Conservation (phyloP, 2,113 vertebrate genomes). For the Antechinus stuartii region DNA sequence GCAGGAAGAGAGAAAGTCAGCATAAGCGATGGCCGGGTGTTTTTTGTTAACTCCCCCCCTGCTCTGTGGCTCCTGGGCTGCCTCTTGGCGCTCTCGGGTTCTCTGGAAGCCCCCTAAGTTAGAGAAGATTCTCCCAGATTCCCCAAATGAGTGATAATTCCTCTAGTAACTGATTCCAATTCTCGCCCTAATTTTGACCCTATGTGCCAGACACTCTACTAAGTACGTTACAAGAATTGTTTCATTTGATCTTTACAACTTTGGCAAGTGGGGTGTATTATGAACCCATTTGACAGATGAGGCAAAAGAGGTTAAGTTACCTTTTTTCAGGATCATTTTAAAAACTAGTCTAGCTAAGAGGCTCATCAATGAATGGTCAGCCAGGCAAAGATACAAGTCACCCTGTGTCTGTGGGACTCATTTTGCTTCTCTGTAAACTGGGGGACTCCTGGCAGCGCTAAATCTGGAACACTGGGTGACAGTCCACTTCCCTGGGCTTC, state of each 20-base stretch:
- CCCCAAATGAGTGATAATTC: neutral
- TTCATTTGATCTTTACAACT: neutral
- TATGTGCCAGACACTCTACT: neutral
- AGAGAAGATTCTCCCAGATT: neutral
- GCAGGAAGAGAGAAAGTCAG: constrained; percentile 46
- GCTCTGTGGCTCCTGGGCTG: neutral
- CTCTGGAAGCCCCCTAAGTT: neutral
- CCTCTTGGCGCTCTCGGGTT: neutral
- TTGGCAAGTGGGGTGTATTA: neutral
- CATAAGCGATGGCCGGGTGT: neutral
- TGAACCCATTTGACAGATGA: neutral
- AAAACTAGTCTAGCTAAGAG: neutral
- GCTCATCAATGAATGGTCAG: neutral
- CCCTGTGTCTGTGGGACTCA: neutral
- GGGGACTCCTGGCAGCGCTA: neutral
- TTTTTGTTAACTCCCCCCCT: neutral
- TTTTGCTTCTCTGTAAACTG: neutral
- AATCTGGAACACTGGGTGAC: neutral
- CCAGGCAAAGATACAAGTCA: neutral
- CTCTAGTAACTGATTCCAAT: neutral
- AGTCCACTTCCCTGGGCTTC: neutral
- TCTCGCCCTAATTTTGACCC: neutral
- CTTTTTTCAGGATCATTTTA: neutral
- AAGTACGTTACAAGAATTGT: neutral
- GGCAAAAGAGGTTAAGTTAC: neutral